Base-by-base conservation (phyloP, 2,888 invertebrate genomes). In the Diarsia brunnea region DNA sequence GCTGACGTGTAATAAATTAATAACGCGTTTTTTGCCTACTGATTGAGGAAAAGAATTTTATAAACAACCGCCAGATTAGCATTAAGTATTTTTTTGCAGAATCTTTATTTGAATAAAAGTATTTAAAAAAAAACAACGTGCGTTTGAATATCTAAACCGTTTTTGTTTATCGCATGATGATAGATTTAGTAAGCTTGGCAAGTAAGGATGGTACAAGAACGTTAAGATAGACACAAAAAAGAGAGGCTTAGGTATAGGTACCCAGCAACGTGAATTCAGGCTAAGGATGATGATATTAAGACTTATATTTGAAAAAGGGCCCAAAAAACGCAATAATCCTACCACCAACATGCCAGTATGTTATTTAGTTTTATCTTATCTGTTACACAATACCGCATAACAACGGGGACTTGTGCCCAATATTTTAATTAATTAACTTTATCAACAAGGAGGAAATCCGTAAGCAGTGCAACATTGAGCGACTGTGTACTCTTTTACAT, bases 361-460 rank as follows among this genome's bases (percentile, higher is more conserved):
- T 49, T 21, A 55, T 63, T 24, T 24, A 14, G 24, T 63, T 60
- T 75, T n/a, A 71, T 61, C 51, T 71, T 61, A 71, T 71, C 69
- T 68, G 21, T 82, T 61, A 68, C 55, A 51, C 38, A 65, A 75
- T 16, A 65, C 21, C 12, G n/a, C 67, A 45, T 60, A 74, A 75
- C 38, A 47, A 45, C 45, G 58, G 14, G 51, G 66, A 79, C 51
- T 55, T 60, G 45, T 47, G 24, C 3, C 4, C 55, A 51, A 80
- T 64, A 45, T 61, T 31, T 55, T 45, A 14, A 63, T 38, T 38
- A 45, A 67, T 67, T 67, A 63, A 21, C 24, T 67, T 71, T 78
- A 82, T 78, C 66, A 71, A 11, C 27, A 45, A 27, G 45, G 24
- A 55, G 81, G 79, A 69, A 69, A 66, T 73, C 51, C 77, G 47